phyloP scores from a whole-genome alignment of 2,888 invertebrate species.

The Timema cristinae region DNA sequence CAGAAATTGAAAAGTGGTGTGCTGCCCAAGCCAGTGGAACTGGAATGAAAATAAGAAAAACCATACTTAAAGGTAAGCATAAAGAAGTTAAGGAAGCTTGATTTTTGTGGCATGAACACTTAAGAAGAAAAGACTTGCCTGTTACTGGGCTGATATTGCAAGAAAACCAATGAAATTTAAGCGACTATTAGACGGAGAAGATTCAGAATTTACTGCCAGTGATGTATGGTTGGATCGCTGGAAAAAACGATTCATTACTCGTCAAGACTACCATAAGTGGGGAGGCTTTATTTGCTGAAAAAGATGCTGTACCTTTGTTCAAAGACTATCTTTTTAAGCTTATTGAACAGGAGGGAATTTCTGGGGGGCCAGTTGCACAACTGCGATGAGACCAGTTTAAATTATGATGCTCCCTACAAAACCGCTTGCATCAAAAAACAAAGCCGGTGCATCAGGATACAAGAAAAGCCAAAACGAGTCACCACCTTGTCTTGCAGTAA shows the following conservation, averaged over 20 bases:
- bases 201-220: not conserved
- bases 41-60: too few relatives aligned
- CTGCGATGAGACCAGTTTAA: conserved; percentile 7
- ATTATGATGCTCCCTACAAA: conserved; percentile 12
- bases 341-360: conserved; percentile 10
- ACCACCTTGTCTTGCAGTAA: conserved; percentile 11
- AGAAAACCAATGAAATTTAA: not conserved
- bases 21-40: too few relatives aligned
- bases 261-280: not conserved
- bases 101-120: too few relatives aligned
- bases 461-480: conserved; percentile 3
- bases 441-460: conserved; percentile 16
- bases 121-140: too few relatives aligned
- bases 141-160: not conserved
- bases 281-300: conserved; percentile 20
- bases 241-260: not conserved
- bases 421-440: conserved; percentile 14
- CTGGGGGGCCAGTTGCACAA: not conserved
- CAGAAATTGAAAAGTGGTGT: too few relatives aligned
- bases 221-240: not conserved
- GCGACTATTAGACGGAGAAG: not conserved
- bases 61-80: too few relatives aligned
- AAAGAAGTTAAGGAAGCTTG: too few relatives aligned
- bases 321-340: conserved; percentile 15
- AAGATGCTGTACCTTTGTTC: conserved; percentile 18